Conservation (phyloP, 2,888 invertebrate genomes). For the Muscina levida region DNA sequence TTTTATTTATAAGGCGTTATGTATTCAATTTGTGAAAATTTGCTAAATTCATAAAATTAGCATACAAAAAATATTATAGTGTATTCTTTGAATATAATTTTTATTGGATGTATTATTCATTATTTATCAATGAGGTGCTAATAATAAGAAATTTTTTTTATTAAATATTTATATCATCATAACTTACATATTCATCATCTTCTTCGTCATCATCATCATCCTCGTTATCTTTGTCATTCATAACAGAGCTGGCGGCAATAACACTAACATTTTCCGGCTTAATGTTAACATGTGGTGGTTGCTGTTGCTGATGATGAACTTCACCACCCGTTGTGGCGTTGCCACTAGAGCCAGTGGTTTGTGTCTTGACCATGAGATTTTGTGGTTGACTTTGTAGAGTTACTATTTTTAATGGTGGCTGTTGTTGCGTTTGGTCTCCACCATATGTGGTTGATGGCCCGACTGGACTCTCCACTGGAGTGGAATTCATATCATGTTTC, state of each 20-base stretch:
- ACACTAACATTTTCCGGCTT: constrained; percentile 70
- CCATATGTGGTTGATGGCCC: constrained; percentile 70
- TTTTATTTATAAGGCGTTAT: too few relatives aligned
- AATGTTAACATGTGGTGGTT: constrained; percentile 60
- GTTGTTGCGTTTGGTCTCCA: constrained; percentile 50
- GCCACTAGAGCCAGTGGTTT: constrained; percentile 31
- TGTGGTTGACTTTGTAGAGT: constrained; percentile 68
- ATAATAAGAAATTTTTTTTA: too few relatives aligned
- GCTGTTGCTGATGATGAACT: constrained; percentile 41
- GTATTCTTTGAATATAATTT: too few relatives aligned
- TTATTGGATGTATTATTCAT: too few relatives aligned
- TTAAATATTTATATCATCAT: too few relatives aligned
- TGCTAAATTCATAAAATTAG: too few relatives aligned
- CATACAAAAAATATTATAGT: too few relatives aligned
- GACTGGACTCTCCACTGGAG: constrained; percentile 72
- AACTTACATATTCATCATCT: constrained; percentile 84
- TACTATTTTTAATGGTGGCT: constrained; percentile 45
- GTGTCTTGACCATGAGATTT: constrained; percentile 60
- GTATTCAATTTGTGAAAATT: too few relatives aligned
- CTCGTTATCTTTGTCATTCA: constrained; percentile 80
- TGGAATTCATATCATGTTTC: constrained; percentile 72
- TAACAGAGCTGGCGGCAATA: constrained; percentile 67
- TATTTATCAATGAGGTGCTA: too few relatives aligned
- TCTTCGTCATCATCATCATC: constrained; percentile 85
- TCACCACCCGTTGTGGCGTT: constrained; percentile 41